A percentile compares a stretch with the other conserved stretches of the same genome.
Conservation (phyloP, 2,113 vertebrate genomes). For the Embiotoca jacksoni region DNA sequence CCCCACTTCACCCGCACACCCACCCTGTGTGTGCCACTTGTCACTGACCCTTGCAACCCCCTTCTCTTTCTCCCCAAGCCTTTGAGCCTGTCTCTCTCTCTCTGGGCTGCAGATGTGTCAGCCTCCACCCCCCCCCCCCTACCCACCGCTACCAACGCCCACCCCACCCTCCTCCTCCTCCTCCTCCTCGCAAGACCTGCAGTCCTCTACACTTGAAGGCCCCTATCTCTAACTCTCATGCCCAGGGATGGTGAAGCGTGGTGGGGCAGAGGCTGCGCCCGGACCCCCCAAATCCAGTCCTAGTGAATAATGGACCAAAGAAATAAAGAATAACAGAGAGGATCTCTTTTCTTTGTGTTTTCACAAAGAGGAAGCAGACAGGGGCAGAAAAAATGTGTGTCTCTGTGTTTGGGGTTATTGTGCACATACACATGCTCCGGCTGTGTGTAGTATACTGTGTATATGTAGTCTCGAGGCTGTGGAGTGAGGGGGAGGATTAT, state of each 20-base stretch:
- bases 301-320: constrained; percentile 25
- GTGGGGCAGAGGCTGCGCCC: constrained; percentile 50
- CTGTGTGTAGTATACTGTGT: constrained; percentile 13
- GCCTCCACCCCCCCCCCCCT: constrained; percentile 3
- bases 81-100: constrained; percentile 67
- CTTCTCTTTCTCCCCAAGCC: constrained; percentile 71
- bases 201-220: constrained; percentile 44
- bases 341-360: constrained; percentile 47
- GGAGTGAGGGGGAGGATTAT: constrained; percentile 44
- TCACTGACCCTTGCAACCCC: constrained; percentile 82
- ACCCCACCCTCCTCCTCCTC: neutral
- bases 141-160: no score
- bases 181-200: constrained; percentile 11
- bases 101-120: constrained; percentile 68
- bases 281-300: constrained; percentile 36
- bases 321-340: constrained; percentile 65
- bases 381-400: constrained; percentile 18
- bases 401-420: constrained; percentile 4
- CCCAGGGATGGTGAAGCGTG: constrained; percentile 49
- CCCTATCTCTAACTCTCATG: constrained; percentile 32
- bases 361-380: constrained; percentile 37
- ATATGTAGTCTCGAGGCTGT: constrained; percentile 22
- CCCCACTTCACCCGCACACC: constrained; percentile 82
- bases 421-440: constrained; percentile 22
- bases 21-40: constrained; percentile 83